Evolutionary conservation across 2,113 vertebrate genomes (phyloP).

Genomic region (Todiramphus saurophagus): DNA sequence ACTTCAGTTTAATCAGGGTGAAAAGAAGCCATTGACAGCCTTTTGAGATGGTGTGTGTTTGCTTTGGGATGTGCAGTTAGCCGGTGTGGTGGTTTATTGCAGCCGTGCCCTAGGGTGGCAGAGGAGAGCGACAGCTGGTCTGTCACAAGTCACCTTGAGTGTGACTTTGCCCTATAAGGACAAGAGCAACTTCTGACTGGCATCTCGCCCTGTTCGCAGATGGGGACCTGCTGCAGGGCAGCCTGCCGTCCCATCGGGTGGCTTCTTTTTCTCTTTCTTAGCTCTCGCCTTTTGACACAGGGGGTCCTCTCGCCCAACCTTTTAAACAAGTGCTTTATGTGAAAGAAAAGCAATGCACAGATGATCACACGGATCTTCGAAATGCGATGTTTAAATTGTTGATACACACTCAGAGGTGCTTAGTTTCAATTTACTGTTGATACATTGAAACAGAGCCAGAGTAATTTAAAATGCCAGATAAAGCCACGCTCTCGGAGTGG

Average conservation of each 20-base stretch:
- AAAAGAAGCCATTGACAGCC: rapidly evolving
- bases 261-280: neutral
- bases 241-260: rapidly evolving
- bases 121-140: neutral
- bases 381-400: neutral
- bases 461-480: neutral
- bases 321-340: neutral
- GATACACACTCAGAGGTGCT: neutral
- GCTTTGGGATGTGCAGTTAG: neutral
- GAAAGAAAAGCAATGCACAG: neutral
- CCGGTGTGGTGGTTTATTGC: rapidly evolving
- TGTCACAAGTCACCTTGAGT: neutral
- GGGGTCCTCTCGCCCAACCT: neutral
- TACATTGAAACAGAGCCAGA: neutral
- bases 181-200: neutral
- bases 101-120: neutral
- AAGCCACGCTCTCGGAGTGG: rapidly evolving
- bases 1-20: neutral
- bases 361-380: neutral
- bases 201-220: rapidly evolving
- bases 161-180: slow-evolving; percentile 16
- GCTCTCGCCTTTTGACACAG: rapidly evolving
- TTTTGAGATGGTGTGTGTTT: neutral
- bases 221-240: neutral
- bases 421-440: neutral